A percentile compares a stretch with the other conserved stretches of the same genome.
These are phyloP conservation scores for Palythoa caribaeorum DNA, from an alignment of 92 coral and sea anemone species.

Conservation along the genomic window DNA sequence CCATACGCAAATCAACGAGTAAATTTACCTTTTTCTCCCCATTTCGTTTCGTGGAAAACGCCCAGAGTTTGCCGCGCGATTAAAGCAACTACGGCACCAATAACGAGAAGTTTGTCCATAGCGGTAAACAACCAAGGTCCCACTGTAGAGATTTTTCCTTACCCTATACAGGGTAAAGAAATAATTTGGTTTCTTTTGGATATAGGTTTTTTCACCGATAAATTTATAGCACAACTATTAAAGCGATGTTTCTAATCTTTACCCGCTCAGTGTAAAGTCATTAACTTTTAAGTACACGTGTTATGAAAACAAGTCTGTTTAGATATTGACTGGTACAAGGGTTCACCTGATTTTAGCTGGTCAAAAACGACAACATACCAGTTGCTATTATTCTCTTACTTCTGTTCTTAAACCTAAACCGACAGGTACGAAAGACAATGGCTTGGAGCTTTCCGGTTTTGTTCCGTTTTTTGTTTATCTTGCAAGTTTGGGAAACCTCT, in stretches of 20 bases:
- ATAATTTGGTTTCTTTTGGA: background rate
- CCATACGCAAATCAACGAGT: background rate
- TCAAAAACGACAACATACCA: slow-evolving; percentile 26
- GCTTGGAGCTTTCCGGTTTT: background rate
- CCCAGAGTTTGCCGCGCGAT: slow-evolving; percentile 37
- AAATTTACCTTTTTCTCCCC: slow-evolving; percentile 87
- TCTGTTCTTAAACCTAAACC: background rate
- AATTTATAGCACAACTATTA: background rate
- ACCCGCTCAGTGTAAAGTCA: slow-evolving; percentile 37
- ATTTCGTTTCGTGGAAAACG: slow-evolving; percentile 72
- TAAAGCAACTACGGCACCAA: background rate
- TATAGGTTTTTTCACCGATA: background rate
- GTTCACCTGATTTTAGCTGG: slow-evolving; percentile 1
- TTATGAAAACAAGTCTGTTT: slow-evolving; percentile 40
- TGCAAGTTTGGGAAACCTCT: background rate
- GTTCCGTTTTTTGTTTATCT: background rate
- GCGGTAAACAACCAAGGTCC: background rate
- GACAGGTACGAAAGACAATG: slow-evolving; percentile 14
- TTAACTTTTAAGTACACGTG: slow-evolving; percentile 69
- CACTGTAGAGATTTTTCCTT: too few species aligned
- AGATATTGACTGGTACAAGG: slow-evolving; percentile 1
- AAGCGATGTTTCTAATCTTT: background rate
- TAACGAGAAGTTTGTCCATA: background rate
- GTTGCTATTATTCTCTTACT: background rate
- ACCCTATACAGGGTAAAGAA: slow-evolving; percentile 21